Conservation (phyloP, 2,113 vertebrate species). For the Mesitornis unicolor region DNA sequence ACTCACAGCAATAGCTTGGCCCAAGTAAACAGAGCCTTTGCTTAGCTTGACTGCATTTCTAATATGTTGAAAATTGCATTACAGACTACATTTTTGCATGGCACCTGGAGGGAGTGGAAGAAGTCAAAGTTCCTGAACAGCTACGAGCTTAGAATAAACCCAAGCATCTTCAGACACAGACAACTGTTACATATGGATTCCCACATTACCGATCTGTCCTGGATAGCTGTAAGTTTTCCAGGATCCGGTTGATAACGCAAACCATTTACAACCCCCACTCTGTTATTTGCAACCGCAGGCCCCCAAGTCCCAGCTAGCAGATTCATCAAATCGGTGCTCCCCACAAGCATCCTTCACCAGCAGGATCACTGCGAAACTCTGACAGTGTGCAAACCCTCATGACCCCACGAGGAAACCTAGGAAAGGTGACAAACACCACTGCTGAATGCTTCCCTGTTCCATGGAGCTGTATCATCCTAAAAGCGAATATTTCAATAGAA, state of each 20-base stretch:
- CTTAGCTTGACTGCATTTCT: not conserved
- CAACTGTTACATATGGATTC: not conserved
- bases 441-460: not conserved
- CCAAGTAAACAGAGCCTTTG: not conserved
- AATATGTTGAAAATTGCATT: not conserved
- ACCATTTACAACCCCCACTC: not conserved
- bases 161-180: not conserved
- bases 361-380: not conserved
- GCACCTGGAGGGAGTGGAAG: not conserved
- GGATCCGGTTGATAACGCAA: not conserved
- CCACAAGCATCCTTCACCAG: not conserved
- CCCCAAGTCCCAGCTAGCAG: not conserved
- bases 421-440: not conserved
- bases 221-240: not conserved
- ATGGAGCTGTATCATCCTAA: not conserved
- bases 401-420: not conserved
- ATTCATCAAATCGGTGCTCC: not conserved
- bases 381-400: not conserved
- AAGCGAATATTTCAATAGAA: not conserved
- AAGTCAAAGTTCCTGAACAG: not conserved
- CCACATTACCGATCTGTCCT: not conserved
- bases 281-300: not conserved
- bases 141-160: not conserved
- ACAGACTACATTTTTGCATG: not conserved
- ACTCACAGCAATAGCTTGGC: not conserved